Evolutionary conservation across 2,113 vertebrate genomes (phyloP).

Genomic region (Nibea coibor): DNA sequence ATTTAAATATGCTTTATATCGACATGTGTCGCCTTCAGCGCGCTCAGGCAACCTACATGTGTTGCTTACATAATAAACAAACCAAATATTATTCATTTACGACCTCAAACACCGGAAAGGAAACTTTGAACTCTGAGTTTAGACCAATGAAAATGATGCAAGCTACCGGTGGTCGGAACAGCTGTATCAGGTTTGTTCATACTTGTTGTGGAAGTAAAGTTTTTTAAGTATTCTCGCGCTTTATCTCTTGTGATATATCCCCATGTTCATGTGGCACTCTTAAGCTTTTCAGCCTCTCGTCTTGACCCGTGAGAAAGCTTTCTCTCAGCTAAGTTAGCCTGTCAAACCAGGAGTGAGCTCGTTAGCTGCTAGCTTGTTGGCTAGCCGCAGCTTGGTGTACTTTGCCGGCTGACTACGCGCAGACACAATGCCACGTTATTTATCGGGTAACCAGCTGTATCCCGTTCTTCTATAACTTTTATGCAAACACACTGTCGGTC

Average conservation of each 20-base stretch:
- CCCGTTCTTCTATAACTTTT: not conserved
- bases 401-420: not conserved
- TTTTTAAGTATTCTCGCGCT: not conserved
- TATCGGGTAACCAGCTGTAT: not conserved
- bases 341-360: not conserved
- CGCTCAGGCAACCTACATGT: fast-evolving
- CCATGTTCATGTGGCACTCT: too few relatives aligned
- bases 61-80: not conserved
- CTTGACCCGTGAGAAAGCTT: not conserved
- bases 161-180: slow-evolving; percentile 51
- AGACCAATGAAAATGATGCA: slow-evolving; percentile 58
- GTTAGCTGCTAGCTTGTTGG: slow-evolving; percentile 65
- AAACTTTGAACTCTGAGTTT: slow-evolving; percentile 65
- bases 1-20: not conserved
- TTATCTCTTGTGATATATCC: fast-evolving
- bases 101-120: slow-evolving; percentile 59
- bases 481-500: not conserved
- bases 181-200: slow-evolving; percentile 54
- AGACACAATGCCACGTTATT: not conserved
- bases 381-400: slow-evolving; percentile 19
- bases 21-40: not conserved
- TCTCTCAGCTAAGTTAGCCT: not conserved
- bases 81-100: not conserved
- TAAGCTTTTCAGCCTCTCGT: not conserved
- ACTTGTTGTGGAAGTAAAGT: slow-evolving; percentile 34